Evolutionary conservation across 1,140 invertebrate genomes (phyloP).

Genomic region (Hermetia illucens): DNA sequence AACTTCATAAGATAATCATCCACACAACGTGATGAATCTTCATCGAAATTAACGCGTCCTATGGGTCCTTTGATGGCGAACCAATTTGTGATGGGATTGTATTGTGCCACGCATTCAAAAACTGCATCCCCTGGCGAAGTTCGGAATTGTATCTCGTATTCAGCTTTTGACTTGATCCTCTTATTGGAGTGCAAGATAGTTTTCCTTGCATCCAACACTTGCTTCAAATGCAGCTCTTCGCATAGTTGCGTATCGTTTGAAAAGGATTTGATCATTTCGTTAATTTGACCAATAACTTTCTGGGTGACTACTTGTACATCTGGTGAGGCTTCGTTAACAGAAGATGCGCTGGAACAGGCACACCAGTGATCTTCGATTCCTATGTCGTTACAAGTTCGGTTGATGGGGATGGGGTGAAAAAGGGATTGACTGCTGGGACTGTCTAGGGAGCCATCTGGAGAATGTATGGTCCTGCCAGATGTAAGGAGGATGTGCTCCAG

Average conservation of each 20-base stretch:
- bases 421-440: conserved; percentile 53
- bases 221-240: conserved; percentile 8
- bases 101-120: conserved; percentile 42
- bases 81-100: conserved; percentile 12
- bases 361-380: conserved; percentile 65
- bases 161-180: conserved; percentile 7
- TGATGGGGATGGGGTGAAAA: conserved; percentile 41
- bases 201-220: conserved; percentile 14
- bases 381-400: conserved; percentile 54
- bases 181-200: conserved; percentile 6
- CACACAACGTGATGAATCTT: conserved; percentile 37
- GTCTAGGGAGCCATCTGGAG: conserved; percentile 25
- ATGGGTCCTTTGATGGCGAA: conserved; percentile 31
- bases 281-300: conserved; percentile 32
- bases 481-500: conserved; percentile 31
- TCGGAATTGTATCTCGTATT: conserved; percentile 25
- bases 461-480: conserved; percentile 29
- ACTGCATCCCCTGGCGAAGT: conserved; percentile 37
- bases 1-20: conserved; percentile 35
- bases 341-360: conserved; percentile 45
- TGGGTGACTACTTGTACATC: conserved; percentile 32
- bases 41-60: conserved; percentile 46
- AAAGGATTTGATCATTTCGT: conserved; percentile 19
- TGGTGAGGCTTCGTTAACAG: conserved; percentile 28
- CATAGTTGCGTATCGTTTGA: conserved; percentile 20